These are phyloP conservation scores for Cyclopterus lumpus DNA, from an alignment of 2,797 vertebrate species.

Conservation along the genomic window DNA sequence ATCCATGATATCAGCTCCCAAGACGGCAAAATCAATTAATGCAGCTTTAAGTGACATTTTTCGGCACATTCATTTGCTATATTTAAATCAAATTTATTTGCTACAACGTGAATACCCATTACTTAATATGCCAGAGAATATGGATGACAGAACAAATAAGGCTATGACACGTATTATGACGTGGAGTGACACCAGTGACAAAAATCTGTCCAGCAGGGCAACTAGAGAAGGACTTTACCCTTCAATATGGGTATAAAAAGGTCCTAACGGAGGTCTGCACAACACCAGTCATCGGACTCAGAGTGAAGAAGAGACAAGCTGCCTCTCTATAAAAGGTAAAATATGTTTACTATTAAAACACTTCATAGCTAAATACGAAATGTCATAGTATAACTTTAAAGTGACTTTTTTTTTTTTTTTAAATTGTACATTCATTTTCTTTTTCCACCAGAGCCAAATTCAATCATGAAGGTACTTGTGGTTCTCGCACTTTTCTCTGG, in stretches of 20 bases:
- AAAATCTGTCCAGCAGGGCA: conserved; percentile 59
- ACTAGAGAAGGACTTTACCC: conserved; percentile 61
- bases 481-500: conserved; percentile 77
- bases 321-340: conserved; percentile 45
- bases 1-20: background rate
- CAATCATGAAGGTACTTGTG: conserved; percentile 77
- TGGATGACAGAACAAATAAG: background rate
- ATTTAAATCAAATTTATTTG: background rate
- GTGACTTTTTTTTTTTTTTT: rapidly evolving
- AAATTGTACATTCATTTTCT: background rate
- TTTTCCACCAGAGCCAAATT: conserved; percentile 13
- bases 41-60: background rate
- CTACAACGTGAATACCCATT: background rate
- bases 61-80: background rate
- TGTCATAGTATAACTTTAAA: background rate
- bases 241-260: conserved; percentile 51
- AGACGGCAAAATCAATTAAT: no score
- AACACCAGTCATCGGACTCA: conserved; percentile 15
- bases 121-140: background rate
- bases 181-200: conserved; percentile 56
- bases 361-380: no score
- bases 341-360: background rate
- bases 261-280: rapidly evolving
- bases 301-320: conserved; percentile 25
- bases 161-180: conserved; percentile 25